phyloP scores from a whole-genome alignment of 2,888 invertebrate genomes.

The Acrobasis repandana region DNA sequence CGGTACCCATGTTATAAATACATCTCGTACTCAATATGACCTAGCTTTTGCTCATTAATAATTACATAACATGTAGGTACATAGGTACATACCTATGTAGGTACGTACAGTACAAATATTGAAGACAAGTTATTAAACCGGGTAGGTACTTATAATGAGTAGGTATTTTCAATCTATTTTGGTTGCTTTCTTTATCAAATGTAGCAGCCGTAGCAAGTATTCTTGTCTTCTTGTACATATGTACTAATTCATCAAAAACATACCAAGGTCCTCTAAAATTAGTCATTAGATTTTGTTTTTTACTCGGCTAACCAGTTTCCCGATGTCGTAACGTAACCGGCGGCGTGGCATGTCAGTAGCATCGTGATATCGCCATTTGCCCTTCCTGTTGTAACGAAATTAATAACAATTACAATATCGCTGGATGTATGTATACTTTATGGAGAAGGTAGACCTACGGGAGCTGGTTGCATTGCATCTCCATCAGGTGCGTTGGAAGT shows the following conservation, averaged over 20 bases:
- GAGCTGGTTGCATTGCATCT: slow-evolving; percentile 40
- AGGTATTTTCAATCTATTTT: no score
- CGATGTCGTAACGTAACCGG: slow-evolving; percentile 28
- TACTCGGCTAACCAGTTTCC: slow-evolving; percentile 22
- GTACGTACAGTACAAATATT: no score
- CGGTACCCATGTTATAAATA: background rate
- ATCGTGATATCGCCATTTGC: slow-evolving; percentile 66
- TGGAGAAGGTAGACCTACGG: slow-evolving; percentile 50
- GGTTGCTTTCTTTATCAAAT: background rate
- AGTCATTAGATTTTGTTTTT: background rate
- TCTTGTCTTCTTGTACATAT: no score
- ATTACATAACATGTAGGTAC: no score
- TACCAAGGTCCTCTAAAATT: background rate
- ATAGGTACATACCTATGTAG: no score
- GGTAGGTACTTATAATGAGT: no score
- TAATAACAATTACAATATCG: slow-evolving; percentile 38
- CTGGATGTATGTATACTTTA: slow-evolving; percentile 39
- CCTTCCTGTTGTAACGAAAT: slow-evolving; percentile 55
- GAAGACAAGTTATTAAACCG: no score
- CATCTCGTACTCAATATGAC: background rate
- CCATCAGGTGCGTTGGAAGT: slow-evolving; percentile 63
- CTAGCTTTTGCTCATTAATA: no score
- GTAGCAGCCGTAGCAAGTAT: no score
- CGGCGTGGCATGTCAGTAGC: slow-evolving; percentile 32
- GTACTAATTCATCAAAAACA: background rate